Base-by-base conservation (phyloP, 2,113 vertebrate species). In the Xiphophorus maculatus region DNA sequence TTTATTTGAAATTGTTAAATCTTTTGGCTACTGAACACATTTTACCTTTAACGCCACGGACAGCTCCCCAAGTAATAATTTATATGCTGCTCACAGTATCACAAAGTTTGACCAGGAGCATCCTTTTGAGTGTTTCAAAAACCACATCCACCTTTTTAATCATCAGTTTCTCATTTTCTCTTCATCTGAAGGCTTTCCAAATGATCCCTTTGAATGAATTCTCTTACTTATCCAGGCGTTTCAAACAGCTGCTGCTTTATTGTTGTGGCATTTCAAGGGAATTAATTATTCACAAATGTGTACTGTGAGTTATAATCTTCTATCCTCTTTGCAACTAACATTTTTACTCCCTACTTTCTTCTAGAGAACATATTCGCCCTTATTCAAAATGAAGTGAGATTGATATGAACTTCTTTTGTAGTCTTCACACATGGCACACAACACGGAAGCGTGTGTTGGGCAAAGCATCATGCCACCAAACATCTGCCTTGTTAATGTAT, bases 211-310 rank as follows among this genome's bases (percentile, higher is more conserved):
- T 76, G 79, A 78, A 87, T 61, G 76, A 61, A 75, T 67, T 71
- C 80, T 85, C 80, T 81, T 84, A 73, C 82, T 90, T 82, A 85
- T 77, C 84, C 82, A 89, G 87, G 74, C 80, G 76, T 87, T 78
- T 78, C 82, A 79, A 89, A 84, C 90, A 91, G 87, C 89, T 91
- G 91, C 88, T 76, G 77, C 77, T 79, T 91, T 91, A 89, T 90
- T 89, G 88, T 84, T 65, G 65, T 93, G 92, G 89, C 90, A 92
- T 92, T 93, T 91, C 84, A 78, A 86, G 83, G 89, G 90, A 90
- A 91, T 93, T 87, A 86, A 81, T 89, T 89, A 87, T 91, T 88
- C 84, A 80, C 76, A 88, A 72, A 62, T 91, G 87, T 90, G 87
- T 87, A 92, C 87, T 84, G 81, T 79, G 74, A 84, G 76, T 84